Base-by-base conservation (phyloP, 1,140 invertebrate species). In the Trichomalopsis sarcophagae region DNA sequence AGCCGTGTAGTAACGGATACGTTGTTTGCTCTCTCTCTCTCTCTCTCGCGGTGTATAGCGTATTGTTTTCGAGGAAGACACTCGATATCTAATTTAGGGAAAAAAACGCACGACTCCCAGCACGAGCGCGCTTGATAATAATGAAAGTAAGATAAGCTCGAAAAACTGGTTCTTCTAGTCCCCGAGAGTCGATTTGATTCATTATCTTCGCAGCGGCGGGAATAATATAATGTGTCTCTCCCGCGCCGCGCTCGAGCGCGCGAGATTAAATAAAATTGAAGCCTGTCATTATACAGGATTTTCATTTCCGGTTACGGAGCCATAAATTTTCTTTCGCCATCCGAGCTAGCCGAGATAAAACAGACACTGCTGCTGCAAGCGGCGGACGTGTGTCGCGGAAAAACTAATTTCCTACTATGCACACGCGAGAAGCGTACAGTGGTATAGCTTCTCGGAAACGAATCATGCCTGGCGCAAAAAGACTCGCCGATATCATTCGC, bases 211-310 rank as follows among this genome's bases (percentile, higher is more conserved):
- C 73, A 4, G 17, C 73, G 17, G 17, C 55, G 55, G 69, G 27
- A 71, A 71, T 71, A 71, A 71, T 36, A 74, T 21, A 74, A 62
- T n/a, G 55, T 44, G 5, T 62, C 55, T 17, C 55, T 3, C 55
- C 1, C 55, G 50, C 17, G 3, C 17, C 17, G 14, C 17, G 14
- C 14, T 14, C 33, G 30, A 36, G 2, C 55, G 17, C 21, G 55
- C 17, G 33, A 13, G 73, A 74, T 74, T 74, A 74, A 74, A 74
- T 74, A 74, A 44, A 74, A 74, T 74, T 74, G 30, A 74, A 74
- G 30, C 36, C 73, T 74, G 33, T 74, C 73, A 74, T 74, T 74
- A 62, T 62, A 74, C 73, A 13, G 33, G 30, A 74, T 74, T 74
- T 40, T 74, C 73, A 74, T 74, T 74, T 74, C 73, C 73, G 36